phyloP scores from a whole-genome alignment of 2,888 invertebrate species.

The Ophioninae sp. region DNA sequence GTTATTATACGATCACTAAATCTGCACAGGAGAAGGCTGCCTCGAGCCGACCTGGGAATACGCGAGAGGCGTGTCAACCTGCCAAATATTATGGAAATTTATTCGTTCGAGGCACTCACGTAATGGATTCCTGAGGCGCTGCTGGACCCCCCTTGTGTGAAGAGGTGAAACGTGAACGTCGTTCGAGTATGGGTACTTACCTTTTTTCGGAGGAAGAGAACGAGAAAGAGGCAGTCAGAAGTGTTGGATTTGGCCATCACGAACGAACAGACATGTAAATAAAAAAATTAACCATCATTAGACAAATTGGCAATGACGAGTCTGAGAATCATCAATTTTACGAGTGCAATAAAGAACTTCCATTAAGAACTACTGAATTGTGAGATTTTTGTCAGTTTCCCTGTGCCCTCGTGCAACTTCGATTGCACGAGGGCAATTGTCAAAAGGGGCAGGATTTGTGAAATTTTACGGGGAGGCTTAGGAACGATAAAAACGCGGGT shows the following conservation, averaged over 20 bases:
- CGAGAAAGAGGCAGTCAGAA: neutral
- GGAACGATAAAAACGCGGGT: too few relatives aligned
- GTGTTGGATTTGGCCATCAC: slow-evolving; percentile 20
- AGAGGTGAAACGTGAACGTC: slow-evolving; percentile 34
- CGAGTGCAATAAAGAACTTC: too few relatives aligned
- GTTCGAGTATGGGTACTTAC: slow-evolving; percentile 37
- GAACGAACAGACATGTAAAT: neutral
- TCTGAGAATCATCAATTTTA: neutral
- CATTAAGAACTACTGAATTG: too few relatives aligned
- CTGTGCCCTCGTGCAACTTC: too few relatives aligned
- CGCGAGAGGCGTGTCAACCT: slow-evolving; percentile 77
- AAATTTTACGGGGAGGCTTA: too few relatives aligned
- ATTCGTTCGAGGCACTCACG: slow-evolving; percentile 71
- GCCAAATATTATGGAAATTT: slow-evolving; percentile 79
- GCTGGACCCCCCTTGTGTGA: slow-evolving; percentile 39
- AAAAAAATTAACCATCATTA: neutral
- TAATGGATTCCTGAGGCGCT: slow-evolving; percentile 66
- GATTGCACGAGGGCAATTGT: too few relatives aligned
- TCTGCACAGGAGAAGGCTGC: slow-evolving; percentile 44
- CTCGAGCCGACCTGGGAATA: slow-evolving; percentile 67
- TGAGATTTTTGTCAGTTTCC: too few relatives aligned
- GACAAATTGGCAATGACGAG: neutral
- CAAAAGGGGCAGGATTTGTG: too few relatives aligned
- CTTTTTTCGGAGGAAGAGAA: slow-evolving; percentile 8
- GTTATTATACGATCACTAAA: slow-evolving; percentile 24